Evolutionary conservation across 2,113 vertebrate genomes (phyloP).

Genomic region (Spilogale gracilis): DNA sequence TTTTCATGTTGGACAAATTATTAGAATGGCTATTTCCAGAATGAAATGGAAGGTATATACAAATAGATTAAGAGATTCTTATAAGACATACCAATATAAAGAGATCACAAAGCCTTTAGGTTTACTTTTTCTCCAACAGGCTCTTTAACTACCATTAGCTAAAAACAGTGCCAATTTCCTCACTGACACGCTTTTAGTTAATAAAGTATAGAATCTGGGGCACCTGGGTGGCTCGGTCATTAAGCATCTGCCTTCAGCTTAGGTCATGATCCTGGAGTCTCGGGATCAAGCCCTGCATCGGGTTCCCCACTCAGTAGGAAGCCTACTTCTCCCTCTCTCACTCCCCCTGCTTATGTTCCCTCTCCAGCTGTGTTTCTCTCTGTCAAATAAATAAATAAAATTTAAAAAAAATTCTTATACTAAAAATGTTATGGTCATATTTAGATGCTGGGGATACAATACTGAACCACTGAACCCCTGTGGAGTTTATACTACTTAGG

Average conservation of each 20-base stretch:
- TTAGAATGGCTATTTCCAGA: neutral
- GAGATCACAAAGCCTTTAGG: neutral
- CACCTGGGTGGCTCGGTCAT: no score
- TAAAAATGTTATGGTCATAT: neutral
- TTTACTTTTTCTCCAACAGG: neutral
- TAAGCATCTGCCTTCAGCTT: no score
- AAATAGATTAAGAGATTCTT: neutral
- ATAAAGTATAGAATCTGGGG: neutral
- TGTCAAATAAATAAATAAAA: no score
- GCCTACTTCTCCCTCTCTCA: no score
- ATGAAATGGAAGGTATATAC: neutral
- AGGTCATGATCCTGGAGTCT: no score
- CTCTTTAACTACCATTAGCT: neutral
- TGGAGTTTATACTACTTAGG: neutral
- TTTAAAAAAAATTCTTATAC: neutral
- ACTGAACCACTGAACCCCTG: neutral
- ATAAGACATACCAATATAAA: neutral
- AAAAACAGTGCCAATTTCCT: constrained; percentile 11
- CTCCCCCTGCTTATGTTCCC: no score
- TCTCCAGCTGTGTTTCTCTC: no score
- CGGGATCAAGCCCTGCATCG: no score
- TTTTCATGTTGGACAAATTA: neutral
- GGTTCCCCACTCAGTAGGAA: no score
- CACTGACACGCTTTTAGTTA: neutral
- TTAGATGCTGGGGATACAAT: neutral